Evolutionary conservation across 2,888 invertebrate genomes (phyloP).

Genomic region (Cryptus armator): DNA sequence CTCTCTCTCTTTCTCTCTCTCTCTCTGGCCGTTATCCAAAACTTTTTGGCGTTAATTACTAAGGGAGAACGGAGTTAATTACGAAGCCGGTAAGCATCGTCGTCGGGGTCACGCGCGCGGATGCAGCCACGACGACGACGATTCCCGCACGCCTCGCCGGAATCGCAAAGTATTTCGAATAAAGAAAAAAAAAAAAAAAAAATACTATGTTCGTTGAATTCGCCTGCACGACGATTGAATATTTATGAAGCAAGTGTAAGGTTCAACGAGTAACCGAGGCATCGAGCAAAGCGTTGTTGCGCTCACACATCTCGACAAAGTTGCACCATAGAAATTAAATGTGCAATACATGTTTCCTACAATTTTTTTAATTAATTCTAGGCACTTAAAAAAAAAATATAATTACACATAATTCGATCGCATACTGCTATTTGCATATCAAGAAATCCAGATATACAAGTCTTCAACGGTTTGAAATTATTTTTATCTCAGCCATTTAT

Average conservation of each 20-base stretch:
- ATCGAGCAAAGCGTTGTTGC: not conserved
- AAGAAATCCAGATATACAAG: not conserved
- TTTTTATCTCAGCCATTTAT: not conserved
- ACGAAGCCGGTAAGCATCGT: conserved; percentile 51
- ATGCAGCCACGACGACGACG: conserved; percentile 7
- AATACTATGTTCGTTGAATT: not conserved
- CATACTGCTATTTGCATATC: not conserved
- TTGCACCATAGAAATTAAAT: not conserved
- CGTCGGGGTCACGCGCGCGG: conserved; percentile 33
- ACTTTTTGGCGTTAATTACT: conserved; percentile 63
- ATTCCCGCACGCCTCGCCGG: not conserved
- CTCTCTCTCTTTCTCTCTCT: conserved; percentile 21
- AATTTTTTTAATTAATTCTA: not conserved
- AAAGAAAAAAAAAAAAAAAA: not conserved
- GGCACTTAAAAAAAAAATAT: not conserved
- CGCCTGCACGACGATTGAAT: not conserved
- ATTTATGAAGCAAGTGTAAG: conserved; percentile 1
- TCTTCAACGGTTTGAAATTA: not conserved
- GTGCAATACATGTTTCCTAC: not conserved
- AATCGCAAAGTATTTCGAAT: not conserved
- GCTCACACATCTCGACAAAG: not conserved
- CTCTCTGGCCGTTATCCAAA: conserved; percentile 57
- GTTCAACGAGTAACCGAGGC: not conserved
- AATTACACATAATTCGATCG: not conserved
- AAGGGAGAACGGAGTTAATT: conserved; percentile 60